phyloP scores from a whole-genome alignment of 2,797 vertebrate genomes.

The Podargus strigoides region DNA sequence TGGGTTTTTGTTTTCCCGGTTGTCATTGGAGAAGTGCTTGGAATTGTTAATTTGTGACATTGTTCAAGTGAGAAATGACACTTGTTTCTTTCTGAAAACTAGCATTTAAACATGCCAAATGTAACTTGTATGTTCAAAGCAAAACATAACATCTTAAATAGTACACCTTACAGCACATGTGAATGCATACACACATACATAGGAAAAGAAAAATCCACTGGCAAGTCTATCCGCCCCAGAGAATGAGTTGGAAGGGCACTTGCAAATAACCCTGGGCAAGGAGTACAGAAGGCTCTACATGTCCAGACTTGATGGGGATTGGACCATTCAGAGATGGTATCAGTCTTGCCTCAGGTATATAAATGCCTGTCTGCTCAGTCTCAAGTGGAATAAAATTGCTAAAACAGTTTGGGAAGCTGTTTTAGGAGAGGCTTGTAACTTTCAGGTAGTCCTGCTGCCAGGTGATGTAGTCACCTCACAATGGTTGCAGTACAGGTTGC shows the following conservation, averaged over 20 bases:
- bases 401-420: neutral
- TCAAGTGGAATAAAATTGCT: neutral
- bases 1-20: neutral
- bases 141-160: too few species aligned
- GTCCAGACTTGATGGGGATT: neutral
- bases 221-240: neutral
- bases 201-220: accelerated
- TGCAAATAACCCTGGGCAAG: neutral
- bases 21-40: neutral
- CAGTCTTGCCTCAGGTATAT: neutral
- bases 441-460: neutral
- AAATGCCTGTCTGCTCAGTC: neutral
- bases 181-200: neutral
- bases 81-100: neutral
- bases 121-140: too few species aligned
- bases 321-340: accelerated
- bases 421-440: neutral
- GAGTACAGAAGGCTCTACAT: neutral
- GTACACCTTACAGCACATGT: accelerated
- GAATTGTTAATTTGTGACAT: neutral
- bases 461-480: neutral
- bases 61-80: neutral
- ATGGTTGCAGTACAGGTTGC: neutral
- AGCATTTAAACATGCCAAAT: neutral
- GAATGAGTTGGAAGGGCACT: neutral